These are phyloP conservation scores for Phyllostomus hastatus DNA, from an alignment of 2,113 vertebrate genomes.

Conservation along the genomic window DNA sequence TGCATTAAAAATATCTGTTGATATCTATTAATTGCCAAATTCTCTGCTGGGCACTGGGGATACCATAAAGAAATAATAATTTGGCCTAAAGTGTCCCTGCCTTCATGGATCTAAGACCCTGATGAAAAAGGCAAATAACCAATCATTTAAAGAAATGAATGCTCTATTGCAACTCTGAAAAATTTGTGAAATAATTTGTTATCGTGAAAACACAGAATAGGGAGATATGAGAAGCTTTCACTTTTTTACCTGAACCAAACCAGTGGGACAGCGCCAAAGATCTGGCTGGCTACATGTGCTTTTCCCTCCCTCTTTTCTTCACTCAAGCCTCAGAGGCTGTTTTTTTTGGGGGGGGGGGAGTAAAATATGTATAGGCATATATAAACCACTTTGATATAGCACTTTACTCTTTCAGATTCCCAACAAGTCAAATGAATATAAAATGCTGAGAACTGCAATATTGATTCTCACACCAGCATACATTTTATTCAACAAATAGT, in stretches of 20 bases:
- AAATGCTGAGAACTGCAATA: neutral
- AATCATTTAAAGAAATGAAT: neutral
- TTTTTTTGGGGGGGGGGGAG: neutral
- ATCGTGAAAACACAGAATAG: neutral
- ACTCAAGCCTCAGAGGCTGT: neutral
- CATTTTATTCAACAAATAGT: neutral
- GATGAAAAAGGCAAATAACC: neutral
- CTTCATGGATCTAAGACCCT: neutral
- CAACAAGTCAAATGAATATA: neutral
- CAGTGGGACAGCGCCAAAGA: neutral
- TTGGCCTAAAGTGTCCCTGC: neutral
- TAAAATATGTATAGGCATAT: neutral
- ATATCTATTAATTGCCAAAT: neutral
- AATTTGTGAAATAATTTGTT: neutral
- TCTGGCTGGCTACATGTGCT: neutral
- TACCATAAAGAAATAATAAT: neutral
- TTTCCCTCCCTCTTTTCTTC: neutral
- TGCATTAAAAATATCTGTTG: neutral
- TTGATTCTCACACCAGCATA: neutral
- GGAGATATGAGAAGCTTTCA: neutral
- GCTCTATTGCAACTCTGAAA: neutral
- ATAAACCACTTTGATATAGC: neutral
- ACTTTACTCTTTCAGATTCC: neutral
- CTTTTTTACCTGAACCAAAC: neutral
- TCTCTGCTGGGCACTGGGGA: neutral